Conservation (phyloP, 37 sponge, comb jelly and placozoan species). For the Bolinopsis microptera region DNA sequence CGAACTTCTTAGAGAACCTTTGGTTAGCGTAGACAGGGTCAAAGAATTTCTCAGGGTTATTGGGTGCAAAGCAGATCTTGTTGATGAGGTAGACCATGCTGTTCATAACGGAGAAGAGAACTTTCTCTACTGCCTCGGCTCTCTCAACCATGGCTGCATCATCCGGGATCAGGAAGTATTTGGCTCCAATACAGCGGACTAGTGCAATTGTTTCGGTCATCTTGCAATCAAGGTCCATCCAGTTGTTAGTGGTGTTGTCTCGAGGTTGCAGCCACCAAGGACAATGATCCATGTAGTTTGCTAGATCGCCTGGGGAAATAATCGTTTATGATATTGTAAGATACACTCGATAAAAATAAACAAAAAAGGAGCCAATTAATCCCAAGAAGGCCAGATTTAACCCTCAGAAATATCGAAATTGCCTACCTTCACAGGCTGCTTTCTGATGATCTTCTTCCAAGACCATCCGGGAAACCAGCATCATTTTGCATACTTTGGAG, state of each 20-base stretch:
- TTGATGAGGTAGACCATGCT: conserved; percentile 62
- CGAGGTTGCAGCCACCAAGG: background rate
- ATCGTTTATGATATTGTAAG: background rate
- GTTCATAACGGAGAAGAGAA: background rate
- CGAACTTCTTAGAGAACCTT: background rate
- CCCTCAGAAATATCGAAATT: too few relatives aligned
- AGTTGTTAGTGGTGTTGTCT: conserved; percentile 48
- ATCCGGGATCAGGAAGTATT: conserved; percentile 47
- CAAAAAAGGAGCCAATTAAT: background rate
- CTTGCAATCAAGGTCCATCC: conserved; percentile 49
- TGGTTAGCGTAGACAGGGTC: background rate
- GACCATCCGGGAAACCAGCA: conserved; percentile 9
- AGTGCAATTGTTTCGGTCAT: conserved; percentile 35
- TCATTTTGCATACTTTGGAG: conserved; percentile 33
- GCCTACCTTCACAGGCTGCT: background rate
- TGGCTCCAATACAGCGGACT: background rate
- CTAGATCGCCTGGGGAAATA: conserved; percentile 40
- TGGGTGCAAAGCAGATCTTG: conserved; percentile 51
- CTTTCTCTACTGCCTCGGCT: background rate
- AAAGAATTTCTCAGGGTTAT: conserved; percentile 3
- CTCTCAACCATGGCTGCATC: conserved; percentile 24
- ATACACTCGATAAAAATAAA: background rate
- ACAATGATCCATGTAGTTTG: conserved; percentile 21
- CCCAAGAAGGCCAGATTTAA: background rate
- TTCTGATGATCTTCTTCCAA: conserved; percentile 20